phyloP scores from a whole-genome alignment of 2,113 vertebrate genomes.

The Oxyruncus cristatus region DNA sequence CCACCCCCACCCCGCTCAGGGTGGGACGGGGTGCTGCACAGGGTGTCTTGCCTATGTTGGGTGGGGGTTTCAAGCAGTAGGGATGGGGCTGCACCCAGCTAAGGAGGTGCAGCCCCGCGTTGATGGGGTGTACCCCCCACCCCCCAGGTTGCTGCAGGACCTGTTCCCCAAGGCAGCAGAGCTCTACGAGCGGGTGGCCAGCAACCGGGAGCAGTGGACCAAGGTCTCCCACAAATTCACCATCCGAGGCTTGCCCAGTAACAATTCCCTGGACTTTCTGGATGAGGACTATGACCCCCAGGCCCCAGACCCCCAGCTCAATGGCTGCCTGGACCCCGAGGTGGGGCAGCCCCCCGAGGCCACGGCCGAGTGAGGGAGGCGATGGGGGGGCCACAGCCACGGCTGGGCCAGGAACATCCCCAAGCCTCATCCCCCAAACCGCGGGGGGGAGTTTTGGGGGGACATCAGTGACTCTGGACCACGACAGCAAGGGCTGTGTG shows the following conservation, averaged over 20 bases:
- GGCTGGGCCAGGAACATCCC: background rate
- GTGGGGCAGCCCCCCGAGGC: background rate
- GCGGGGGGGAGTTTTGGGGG: background rate
- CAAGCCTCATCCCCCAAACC: background rate
- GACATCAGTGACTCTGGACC: background rate
- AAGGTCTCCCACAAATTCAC: constrained; percentile 97
- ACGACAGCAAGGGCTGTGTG: background rate
- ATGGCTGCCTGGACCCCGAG: constrained; percentile 83
- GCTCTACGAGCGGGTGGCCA: constrained; percentile 89
- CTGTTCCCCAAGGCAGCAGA: constrained; percentile 86
- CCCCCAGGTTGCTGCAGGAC: constrained; percentile 86
- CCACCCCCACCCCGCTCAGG: background rate
- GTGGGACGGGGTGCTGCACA: background rate
- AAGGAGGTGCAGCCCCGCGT: background rate
- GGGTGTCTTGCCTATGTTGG: background rate
- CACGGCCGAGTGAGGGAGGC: background rate
- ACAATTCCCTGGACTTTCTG: constrained; percentile 97
- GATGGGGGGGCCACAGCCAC: background rate
- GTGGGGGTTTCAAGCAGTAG: background rate
- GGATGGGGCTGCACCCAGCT: background rate
- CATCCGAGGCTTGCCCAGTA: constrained; percentile 92
- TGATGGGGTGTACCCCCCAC: background rate
- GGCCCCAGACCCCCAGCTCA: constrained; percentile 80
- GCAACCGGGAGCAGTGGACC: constrained; percentile 95
- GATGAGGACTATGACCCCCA: constrained; percentile 94